These are phyloP conservation scores for Willisornis vidua DNA, from an alignment of 2,113 vertebrate species.

Conservation along the genomic window DNA sequence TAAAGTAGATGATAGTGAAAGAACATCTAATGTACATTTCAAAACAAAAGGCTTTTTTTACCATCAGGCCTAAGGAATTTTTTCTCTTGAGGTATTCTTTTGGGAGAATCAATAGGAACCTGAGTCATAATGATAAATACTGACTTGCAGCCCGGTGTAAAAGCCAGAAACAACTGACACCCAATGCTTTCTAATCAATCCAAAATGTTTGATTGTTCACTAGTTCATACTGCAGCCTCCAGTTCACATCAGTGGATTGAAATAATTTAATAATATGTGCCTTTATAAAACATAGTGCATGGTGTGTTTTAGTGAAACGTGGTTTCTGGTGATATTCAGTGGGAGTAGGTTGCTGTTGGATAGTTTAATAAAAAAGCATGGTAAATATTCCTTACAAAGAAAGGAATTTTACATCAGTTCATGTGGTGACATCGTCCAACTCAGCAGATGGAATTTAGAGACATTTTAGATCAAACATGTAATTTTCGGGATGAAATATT, in stretches of 20 bases:
- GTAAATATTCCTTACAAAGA: not conserved
- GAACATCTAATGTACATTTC: slow-evolving; percentile 49
- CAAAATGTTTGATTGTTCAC: not conserved
- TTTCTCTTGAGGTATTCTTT: not conserved
- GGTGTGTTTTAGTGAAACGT: not conserved
- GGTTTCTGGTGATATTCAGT: not conserved
- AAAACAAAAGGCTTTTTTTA: slow-evolving; percentile 32
- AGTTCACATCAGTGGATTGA: not conserved
- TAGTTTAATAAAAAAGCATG: not conserved
- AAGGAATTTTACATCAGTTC: not conserved
- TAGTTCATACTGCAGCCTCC: not conserved
- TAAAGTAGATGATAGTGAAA: slow-evolving; percentile 8
- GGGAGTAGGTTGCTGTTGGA: not conserved
- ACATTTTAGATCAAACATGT: not conserved
- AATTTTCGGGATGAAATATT: not conserved
- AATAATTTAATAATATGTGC: not conserved
- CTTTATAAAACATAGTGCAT: not conserved
- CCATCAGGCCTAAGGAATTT: not conserved
- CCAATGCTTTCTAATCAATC: not conserved
- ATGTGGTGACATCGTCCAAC: not conserved
- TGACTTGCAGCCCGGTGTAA: not conserved
- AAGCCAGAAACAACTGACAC: not conserved
- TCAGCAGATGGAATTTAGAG: not conserved
- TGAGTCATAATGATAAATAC: not conserved
- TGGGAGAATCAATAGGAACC: not conserved